Base-by-base conservation (phyloP, 2,797 vertebrate genomes). In the Enteromius mattozi region DNA sequence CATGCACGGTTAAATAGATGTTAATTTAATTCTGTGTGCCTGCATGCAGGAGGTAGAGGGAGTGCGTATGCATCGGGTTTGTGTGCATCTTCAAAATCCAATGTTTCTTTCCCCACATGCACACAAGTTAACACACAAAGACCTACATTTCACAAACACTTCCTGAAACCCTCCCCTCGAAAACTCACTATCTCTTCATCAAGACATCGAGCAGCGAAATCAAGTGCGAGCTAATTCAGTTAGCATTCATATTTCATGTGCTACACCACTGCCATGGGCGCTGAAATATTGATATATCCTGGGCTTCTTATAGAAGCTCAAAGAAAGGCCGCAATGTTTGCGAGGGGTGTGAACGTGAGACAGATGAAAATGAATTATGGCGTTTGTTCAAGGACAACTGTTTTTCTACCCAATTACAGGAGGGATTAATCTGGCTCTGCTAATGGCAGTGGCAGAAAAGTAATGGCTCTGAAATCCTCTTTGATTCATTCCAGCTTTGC, bases 171-270 rank as follows among this genome's bases (percentile, higher is more conserved):
- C 19, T 70, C 35, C 65, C 45, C 10, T 42, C 1, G 5, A 51
- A 74, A 65, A 81, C 66, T 35, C 66, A 59, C 59, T 59, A 56
- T 65, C 63, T 77, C n/a, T 77, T 72, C 61, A 51, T 82, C 77
- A 80, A 70, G 59, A 69, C 56, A 71, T 17, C 1, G 17, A 56
- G 80, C 35, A 42, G 72, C 8, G 13, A 81, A 85, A 83, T 78
- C 74, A 81, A 78, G 77, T 30, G 59, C n/a, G 4, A 27, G 27
- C 69, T 87, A 86, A 87, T 83, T 85, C 79, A 63, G 85, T 88
- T 85, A 87, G 42, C 33, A 83, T 89, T 86, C 66, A 87, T 88
- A 81, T 86, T 89, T 79, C 21, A 89, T 83, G 83, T 45, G 42
- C 49, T 75, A 69, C 49, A 84, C 61, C 68, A 35, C 49, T 54